Conservation (phyloP, 2,888 invertebrate species). For the Synanthedon formicaeformis region DNA sequence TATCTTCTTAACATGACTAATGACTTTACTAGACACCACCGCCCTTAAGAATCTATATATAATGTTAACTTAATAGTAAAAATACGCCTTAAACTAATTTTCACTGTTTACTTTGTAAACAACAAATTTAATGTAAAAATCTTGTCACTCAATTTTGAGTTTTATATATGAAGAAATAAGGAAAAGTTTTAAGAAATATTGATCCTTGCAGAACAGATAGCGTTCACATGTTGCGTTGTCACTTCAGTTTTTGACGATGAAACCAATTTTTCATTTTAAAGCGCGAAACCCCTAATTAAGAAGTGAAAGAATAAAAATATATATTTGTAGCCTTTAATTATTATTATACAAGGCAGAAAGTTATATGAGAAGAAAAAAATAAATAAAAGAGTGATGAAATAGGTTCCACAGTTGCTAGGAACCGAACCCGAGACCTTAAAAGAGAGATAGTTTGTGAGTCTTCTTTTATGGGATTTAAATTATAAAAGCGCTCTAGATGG, state of each 20-base stretch:
- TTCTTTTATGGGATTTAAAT: no score
- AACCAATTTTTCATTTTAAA: slow-evolving; percentile 61
- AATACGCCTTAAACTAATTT: slow-evolving; percentile 55
- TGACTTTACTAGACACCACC: slow-evolving; percentile 39
- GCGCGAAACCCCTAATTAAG: slow-evolving; percentile 10
- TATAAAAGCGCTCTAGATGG: no score
- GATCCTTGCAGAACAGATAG: slow-evolving; percentile 15
- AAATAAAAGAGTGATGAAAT: no score
- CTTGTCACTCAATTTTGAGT: background rate
- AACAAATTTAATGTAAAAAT: slow-evolving; percentile 14
- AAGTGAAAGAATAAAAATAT: no score
- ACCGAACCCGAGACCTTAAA: no score
- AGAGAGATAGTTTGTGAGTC: no score
- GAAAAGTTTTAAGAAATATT: no score
- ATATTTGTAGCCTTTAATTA: no score
- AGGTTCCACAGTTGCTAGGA: no score
- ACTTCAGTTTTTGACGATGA: slow-evolving; percentile 45
- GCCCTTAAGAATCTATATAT: slow-evolving; percentile 30
- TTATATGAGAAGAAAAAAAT: no score
- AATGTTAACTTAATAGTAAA: slow-evolving; percentile 48
- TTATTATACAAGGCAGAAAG: no score
- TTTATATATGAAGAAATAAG: slow-evolving; percentile 3
- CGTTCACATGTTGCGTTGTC: slow-evolving; percentile 50
- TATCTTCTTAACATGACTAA: slow-evolving; percentile 63
- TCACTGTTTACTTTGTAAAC: slow-evolving; percentile 55